These are phyloP conservation scores for Cyphotilapia sp. DNA, from an alignment of 2,113 vertebrate genomes.

Conservation along the genomic window DNA sequence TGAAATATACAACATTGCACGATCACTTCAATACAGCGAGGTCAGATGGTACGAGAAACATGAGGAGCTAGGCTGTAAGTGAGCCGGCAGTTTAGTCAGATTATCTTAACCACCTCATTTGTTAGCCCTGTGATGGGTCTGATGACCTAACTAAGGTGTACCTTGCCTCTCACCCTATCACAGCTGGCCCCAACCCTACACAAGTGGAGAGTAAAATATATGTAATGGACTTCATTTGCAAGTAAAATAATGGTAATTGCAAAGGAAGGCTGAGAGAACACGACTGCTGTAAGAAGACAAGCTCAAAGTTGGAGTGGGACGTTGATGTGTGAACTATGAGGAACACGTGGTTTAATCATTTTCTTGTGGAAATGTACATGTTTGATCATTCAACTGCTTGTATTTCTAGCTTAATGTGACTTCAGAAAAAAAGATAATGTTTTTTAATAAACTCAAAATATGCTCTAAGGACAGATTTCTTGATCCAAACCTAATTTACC, in stretches of 20 bases:
- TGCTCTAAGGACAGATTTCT: neutral
- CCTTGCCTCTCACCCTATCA: neutral
- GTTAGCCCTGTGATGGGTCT: neutral
- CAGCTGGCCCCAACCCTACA: neutral
- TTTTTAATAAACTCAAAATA: neutral
- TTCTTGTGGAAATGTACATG: neutral
- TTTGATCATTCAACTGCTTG: neutral
- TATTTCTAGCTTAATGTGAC: neutral
- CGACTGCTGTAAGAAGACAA: neutral
- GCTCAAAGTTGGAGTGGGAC: neutral
- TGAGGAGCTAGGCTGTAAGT: neutral
- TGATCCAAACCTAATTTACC: neutral
- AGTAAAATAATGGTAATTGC: neutral
- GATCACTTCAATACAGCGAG: neutral
- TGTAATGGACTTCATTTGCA: neutral
- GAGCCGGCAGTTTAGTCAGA: neutral
- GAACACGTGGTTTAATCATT: neutral
- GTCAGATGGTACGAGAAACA: neutral
- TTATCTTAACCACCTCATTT: neutral
- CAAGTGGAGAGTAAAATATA: neutral
- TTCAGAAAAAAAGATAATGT: neutral
- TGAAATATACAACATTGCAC: neutral
- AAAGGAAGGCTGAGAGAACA: neutral
- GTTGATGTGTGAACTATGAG: neutral
- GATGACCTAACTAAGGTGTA: neutral